These are phyloP conservation scores for Chunga burmeisteri DNA, from an alignment of 2,113 vertebrate species.

Conservation along the genomic window DNA sequence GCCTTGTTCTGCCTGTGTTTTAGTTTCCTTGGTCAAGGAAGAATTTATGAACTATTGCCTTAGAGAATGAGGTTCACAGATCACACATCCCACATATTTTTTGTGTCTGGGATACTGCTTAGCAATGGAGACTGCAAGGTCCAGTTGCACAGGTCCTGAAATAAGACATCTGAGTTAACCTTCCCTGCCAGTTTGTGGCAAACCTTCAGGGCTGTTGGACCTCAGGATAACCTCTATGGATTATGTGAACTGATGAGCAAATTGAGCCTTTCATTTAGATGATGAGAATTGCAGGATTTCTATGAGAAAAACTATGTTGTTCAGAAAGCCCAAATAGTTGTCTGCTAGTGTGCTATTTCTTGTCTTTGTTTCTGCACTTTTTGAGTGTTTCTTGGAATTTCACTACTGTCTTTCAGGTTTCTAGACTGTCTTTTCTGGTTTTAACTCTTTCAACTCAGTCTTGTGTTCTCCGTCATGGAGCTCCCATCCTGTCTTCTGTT, in stretches of 20 bases:
- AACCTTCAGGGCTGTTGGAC: neutral
- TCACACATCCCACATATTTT: neutral
- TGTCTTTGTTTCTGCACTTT: neutral
- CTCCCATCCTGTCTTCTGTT: neutral
- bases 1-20: neutral
- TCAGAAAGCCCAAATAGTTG: neutral
- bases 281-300: neutral
- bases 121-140: neutral
- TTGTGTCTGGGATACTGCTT: neutral
- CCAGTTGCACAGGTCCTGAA: neutral
- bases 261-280: neutral
- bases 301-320: neutral
- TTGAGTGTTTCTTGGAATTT: neutral
- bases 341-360: neutral
- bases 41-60: neutral
- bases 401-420: neutral
- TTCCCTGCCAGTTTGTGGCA: neutral
- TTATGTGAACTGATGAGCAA: neutral
- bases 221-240: neutral
- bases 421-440: neutral
- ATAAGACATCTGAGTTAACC: neutral
- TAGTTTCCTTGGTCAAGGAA: neutral
- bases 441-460: neutral
- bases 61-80: neutral
- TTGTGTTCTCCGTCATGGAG: neutral